phyloP scores from a whole-genome alignment of 1,140 invertebrate species.

The Hyles vespertilio region DNA sequence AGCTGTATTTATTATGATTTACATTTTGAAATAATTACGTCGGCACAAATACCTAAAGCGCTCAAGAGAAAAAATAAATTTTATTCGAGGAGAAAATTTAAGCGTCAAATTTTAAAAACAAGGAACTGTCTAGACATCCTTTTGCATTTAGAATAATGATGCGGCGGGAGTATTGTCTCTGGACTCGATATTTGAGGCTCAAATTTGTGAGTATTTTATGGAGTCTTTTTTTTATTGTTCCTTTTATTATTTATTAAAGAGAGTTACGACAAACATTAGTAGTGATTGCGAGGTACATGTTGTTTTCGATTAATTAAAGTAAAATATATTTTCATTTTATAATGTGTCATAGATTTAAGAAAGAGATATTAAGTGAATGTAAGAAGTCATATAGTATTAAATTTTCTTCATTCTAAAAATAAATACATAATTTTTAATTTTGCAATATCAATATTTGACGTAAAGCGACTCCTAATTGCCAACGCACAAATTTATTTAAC shows the following conservation, averaged over 20 bases:
- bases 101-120: conserved; percentile 10
- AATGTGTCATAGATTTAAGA: background rate
- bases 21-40: conserved; percentile 19
- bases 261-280: too few species aligned
- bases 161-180: too few species aligned
- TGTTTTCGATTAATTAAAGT: background rate
- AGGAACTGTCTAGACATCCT: conserved; percentile 4
- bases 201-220: too few species aligned
- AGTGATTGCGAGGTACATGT: too few species aligned
- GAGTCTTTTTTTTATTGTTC: too few species aligned
- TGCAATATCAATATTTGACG: background rate
- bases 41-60: conserved; percentile 1
- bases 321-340: background rate
- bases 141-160: conserved; percentile 5
- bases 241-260: too few species aligned
- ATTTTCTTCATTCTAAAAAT: too few species aligned
- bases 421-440: background rate
- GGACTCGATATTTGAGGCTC: too few species aligned
- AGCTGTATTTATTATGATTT: conserved; percentile 17
- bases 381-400: too few species aligned
- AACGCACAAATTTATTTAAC: too few species aligned
- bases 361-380: too few species aligned
- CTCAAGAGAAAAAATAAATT: conserved; percentile 12
- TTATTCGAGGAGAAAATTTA: conserved; percentile 6
- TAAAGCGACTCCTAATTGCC: too few species aligned